Evolutionary conservation across 2,113 vertebrate genomes (phyloP), one percentile per base, ranked within the genome.

Genomic region (Chrysemys picta): DNA sequence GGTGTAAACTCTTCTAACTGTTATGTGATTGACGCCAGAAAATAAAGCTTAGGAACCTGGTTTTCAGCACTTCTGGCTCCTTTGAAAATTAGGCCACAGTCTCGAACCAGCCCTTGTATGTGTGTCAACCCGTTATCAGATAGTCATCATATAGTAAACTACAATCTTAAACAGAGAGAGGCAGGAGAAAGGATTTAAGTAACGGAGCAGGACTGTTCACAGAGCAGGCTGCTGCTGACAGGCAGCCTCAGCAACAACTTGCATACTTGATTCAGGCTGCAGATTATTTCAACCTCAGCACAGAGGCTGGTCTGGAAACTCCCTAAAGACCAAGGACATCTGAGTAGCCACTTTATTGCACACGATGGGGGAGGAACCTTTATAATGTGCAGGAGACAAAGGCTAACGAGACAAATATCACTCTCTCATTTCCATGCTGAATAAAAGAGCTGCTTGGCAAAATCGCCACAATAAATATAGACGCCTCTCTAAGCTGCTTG

Each of bases 251-350:
- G 93, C 96, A 86, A 87, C 95, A 96, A 89, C 96, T 92, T 69
- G 82, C 91, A 89, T 83, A n/a, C 88, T 95, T 94, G 93, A 92
- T 93, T 95, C 25, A 35, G 89, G 91, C 83, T 86, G 95, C 93
- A 95, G 95, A 96, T 96, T 96, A 92, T 94, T 95, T 97, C 96
- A 95, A 49, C 95, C 95, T 96, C 96, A 95, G 96, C 93, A 93
- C 94, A 95, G 93, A 96, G 95, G 96, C 95, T 90, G 24, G 96
- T 96, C 89, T 96, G 96, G 94, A 96, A 96, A 95, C 90, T 96
- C 96, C 96, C 96, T 83, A 90, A 89, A 95, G 96, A 95, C 95
- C 96, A 94, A 96, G 96, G 96, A 94, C 93, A 88, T 93, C 85
- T 82, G 95, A 97, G 94, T 82, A 96, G 93, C 96, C 90, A 94